A percentile compares a stretch with the other conserved stretches of the same genome.
These are phyloP conservation scores for Trochalopteron elliotii DNA, from an alignment of 2,113 vertebrate species.

Conservation along the genomic window DNA sequence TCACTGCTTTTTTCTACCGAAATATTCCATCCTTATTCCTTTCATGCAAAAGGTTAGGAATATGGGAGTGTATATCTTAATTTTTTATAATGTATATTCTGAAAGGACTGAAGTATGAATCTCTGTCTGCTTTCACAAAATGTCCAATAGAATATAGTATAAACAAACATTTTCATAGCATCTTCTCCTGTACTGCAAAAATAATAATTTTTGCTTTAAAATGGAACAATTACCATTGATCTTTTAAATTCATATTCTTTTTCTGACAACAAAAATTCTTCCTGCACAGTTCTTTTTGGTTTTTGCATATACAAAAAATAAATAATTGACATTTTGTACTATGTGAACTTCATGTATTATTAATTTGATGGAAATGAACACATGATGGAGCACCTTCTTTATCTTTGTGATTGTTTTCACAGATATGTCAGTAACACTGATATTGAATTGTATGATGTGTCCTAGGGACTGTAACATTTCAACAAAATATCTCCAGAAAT, in stretches of 20 bases:
- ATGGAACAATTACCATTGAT: not conserved
- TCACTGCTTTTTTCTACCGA: not conserved
- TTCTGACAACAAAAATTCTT: not conserved
- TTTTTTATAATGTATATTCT: not conserved
- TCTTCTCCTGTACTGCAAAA: not conserved
- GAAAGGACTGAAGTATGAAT: not conserved
- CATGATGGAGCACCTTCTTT: slow-evolving; percentile 67
- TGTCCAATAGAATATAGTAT: not conserved
- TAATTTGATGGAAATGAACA: slow-evolving; percentile 70
- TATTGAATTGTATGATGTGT: slow-evolving; percentile 53
- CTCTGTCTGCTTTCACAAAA: not conserved
- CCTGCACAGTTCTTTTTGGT: not conserved
- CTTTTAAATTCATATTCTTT: not conserved
- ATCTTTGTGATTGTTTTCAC: slow-evolving; percentile 62
- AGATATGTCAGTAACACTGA: slow-evolving; percentile 54
- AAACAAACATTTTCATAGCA: not conserved
- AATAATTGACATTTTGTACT: slow-evolving; percentile 69
- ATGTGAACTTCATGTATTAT: slow-evolving; percentile 67
- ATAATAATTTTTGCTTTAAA: not conserved
- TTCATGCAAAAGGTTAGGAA: not conserved
- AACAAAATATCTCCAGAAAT: slow-evolving; percentile 53
- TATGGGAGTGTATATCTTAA: not conserved
- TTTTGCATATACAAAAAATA: slow-evolving; percentile 62
- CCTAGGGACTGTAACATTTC: slow-evolving; percentile 47
- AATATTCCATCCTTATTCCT: not conserved